phyloP scores from a whole-genome alignment of 64 coral and sea anemone species.

The Montipora cactus region DNA sequence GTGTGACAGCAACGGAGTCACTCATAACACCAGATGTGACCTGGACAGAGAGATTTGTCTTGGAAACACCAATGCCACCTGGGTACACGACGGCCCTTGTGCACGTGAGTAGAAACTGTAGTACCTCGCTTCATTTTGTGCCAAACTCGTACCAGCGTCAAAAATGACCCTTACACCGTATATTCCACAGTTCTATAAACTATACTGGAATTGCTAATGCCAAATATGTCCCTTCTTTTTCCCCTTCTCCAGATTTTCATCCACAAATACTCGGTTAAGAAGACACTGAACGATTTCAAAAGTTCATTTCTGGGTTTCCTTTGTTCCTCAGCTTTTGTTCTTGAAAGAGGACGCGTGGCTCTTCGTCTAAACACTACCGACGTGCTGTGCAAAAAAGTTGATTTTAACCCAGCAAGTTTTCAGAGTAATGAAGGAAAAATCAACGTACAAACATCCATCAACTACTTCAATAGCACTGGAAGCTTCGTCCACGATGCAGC shows the following conservation, averaged over 20 bases:
- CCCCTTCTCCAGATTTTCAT: too few relatives aligned
- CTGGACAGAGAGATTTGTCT: background rate
- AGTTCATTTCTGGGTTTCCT: too few relatives aligned
- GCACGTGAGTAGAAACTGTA: background rate
- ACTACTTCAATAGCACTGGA: conserved; percentile 72
- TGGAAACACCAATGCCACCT: background rate
- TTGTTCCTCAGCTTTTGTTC: conserved; percentile 46
- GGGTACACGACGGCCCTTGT: background rate
- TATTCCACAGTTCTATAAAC: too few relatives aligned
- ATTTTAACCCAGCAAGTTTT: conserved; percentile 12
- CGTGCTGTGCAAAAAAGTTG: conserved; percentile 64
- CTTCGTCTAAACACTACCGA: conserved; percentile 72
- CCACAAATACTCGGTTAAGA: too few relatives aligned
- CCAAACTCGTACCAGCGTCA: too few relatives aligned
- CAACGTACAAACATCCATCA: conserved; percentile 78
- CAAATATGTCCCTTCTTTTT: too few relatives aligned
- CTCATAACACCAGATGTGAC: background rate
- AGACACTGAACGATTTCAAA: too few relatives aligned
- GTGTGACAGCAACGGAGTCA: background rate
- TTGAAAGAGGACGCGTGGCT: conserved; percentile 72
- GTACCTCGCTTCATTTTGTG: too few relatives aligned
- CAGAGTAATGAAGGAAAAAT: conserved; percentile 1
- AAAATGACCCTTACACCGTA: too few relatives aligned
- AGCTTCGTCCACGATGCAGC: conserved; percentile 70
- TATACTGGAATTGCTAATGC: too few relatives aligned